These are phyloP conservation scores for Oreohelix idahoensis DNA, from an alignment of 1,140 invertebrate genomes.

Conservation along the genomic window DNA sequence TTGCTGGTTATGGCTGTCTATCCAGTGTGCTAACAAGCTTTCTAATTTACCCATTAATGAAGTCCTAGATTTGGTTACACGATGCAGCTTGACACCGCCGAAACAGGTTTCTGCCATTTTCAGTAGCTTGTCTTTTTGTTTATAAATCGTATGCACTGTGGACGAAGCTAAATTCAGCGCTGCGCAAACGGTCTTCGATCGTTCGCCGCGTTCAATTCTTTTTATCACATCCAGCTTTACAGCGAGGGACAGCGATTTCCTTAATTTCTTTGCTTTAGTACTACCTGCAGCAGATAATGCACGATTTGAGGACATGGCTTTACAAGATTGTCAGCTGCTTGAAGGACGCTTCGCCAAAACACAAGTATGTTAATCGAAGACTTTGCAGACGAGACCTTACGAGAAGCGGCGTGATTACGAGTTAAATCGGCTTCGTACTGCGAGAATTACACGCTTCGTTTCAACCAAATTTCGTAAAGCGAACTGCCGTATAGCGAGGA, in stretches of 20 bases:
- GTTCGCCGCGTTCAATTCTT: constrained; percentile 1
- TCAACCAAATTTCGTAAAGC: not conserved
- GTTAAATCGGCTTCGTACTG: not conserved
- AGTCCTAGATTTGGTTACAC: not conserved
- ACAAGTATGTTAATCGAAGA: constrained; percentile 13
- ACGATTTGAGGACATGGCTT: not conserved
- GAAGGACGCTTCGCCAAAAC: not conserved
- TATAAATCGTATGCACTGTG: constrained; percentile 20
- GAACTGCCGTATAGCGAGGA: not conserved
- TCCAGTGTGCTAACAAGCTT: constrained; percentile 28
- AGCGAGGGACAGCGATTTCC: constrained; percentile 5
- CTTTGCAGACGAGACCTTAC: not conserved
- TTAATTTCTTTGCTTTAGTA: constrained; percentile 7
- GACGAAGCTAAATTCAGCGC: constrained; percentile 8
- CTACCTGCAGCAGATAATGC: not conserved
- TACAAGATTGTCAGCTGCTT: not conserved
- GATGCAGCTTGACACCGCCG: not conserved
- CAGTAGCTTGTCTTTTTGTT: constrained; percentile 13
- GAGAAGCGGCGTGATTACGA: constrained; percentile 3
- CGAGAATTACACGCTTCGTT: not conserved
- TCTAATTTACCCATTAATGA: constrained; percentile 22
- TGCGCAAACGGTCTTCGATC: not conserved
- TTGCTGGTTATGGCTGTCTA: constrained; percentile 24
- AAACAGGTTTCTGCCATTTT: not conserved
- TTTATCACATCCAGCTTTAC: constrained; percentile 26